Evolutionary conservation across 2,888 invertebrate genomes (phyloP).

Genomic region (Drosophila quinaria): DNA sequence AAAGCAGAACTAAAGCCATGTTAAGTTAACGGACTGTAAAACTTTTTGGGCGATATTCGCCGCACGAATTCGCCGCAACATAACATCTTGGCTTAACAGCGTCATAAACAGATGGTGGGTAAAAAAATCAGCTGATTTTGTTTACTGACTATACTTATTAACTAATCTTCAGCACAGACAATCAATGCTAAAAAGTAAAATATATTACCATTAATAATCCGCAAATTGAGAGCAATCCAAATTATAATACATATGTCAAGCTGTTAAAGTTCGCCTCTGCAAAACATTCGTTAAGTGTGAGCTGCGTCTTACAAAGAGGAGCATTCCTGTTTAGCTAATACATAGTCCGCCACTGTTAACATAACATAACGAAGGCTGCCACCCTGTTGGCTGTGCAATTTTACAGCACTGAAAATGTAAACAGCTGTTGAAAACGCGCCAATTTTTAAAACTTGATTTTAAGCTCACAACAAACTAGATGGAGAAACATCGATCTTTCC

Average conservation of each 20-base stretch:
- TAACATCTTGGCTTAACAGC: slow-evolving; percentile 6
- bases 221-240: not conserved
- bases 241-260: not conserved
- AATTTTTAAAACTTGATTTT: slow-evolving; percentile 7
- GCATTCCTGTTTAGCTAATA: slow-evolving; percentile 22
- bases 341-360: slow-evolving; percentile 1
- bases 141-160: not conserved
- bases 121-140: slow-evolving; percentile 8
- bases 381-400: not conserved
- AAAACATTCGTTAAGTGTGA: not conserved
- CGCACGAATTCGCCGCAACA: slow-evolving; percentile 12
- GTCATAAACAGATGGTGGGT: slow-evolving; percentile 3
- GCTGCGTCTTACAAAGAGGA: slow-evolving; percentile 9
- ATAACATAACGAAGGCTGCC: not conserved
- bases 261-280: not conserved
- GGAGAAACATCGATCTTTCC: too few species aligned
- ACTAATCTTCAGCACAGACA: not conserved
- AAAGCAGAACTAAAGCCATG: slow-evolving; percentile 32
- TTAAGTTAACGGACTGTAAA: slow-evolving; percentile 20
- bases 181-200: not conserved
- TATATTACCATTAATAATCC: not conserved
- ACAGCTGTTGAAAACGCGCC: not conserved
- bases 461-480: not conserved
- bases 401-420: not conserved
- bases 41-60: not conserved